phyloP scores from a whole-genome alignment of 2,888 invertebrate species.

The Villa cingulata region DNA sequence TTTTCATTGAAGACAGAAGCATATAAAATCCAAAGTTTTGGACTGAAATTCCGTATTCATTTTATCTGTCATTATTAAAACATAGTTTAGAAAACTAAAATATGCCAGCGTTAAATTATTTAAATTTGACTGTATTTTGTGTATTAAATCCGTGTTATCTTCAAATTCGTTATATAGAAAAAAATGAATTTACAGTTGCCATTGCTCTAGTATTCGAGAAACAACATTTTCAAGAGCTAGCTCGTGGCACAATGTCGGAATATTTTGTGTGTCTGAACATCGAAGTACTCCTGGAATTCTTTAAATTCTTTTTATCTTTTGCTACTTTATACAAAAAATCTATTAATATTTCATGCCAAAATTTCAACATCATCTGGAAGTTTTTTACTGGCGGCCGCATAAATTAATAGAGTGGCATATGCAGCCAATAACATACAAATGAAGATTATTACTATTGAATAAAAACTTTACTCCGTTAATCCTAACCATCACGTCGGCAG shows the following conservation, averaged over 20 bases:
- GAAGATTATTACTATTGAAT: conserved; percentile 14
- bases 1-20: conserved; percentile 1
- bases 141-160: no score
- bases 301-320: conserved; percentile 19
- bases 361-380: conserved; percentile 17
- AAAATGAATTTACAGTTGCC: conserved; percentile 6
- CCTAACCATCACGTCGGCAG: conserved; percentile 20
- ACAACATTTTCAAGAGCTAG: conserved; percentile 20
- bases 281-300: conserved; percentile 19
- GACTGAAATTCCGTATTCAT: conserved; percentile 5
- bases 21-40: conserved; percentile 3
- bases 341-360: conserved; percentile 18
- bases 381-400: conserved; percentile 18
- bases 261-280: conserved; percentile 20
- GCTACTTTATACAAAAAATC: conserved; percentile 20
- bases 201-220: conserved; percentile 8
- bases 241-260: conserved; percentile 19
- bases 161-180: conserved; percentile 5
- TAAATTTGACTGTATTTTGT: no score
- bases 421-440: conserved; percentile 20
- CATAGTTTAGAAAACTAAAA: conserved; percentile 1
- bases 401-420: conserved; percentile 21
- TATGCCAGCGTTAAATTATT: not conserved
- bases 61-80: conserved; percentile 6
- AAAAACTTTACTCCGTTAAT: conserved; percentile 15